Evolutionary conservation across 2,888 invertebrate genomes (phyloP), one percentile per base, ranked within the genome.

Genomic region (Diarsia mendica): DNA sequence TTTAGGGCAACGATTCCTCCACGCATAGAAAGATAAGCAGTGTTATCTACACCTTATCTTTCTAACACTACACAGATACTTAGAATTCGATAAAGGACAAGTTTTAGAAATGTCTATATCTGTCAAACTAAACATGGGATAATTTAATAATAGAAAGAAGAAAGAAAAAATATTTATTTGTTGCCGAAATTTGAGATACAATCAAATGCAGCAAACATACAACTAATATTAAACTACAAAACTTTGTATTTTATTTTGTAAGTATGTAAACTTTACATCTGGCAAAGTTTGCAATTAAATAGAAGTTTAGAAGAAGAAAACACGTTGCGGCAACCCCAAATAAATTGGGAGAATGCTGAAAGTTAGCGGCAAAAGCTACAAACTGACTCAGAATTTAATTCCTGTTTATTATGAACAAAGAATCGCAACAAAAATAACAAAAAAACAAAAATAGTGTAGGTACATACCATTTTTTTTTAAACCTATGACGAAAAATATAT

Each of bases 41-140:
- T 75, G 51, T 82, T 79, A 79, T 79, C 10, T 28, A 2, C n/a
- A n/a, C n/a, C 18, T 77, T 79, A 82, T 79, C 77, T 49, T 60
- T 39, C 68, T 64, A 53, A 76, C 63, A 67, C 55, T 53, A 28
- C 58, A 60, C 8, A 20, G 33, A n/a, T 48, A 58, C 51, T 23
- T 39, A 49, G n/a, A 76, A 55, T 49, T 20, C 39, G 82, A 77
- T 76, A 82, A 76, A 58, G 15, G 44, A 67, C n/a, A 79, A 46
- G 39, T 74, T 67, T 80, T 67, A 33, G 33, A 78, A 80, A 65
- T 48, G n/a, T 23, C 15, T 6, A n/a, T 20, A 23, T 28, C n/a
- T 10, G 3, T 44, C 4, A 39, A 20, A 20, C 10, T 23, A 28
- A 71, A 10, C 4, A 49, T 28, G 15, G 23, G 48, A 39, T 23